Percentiles rank a stretch among this genome's conserved stretches.
Evolutionary conservation across 2,797 vertebrate species (phyloP).

Genomic region (Sebastolobus alascanus): DNA sequence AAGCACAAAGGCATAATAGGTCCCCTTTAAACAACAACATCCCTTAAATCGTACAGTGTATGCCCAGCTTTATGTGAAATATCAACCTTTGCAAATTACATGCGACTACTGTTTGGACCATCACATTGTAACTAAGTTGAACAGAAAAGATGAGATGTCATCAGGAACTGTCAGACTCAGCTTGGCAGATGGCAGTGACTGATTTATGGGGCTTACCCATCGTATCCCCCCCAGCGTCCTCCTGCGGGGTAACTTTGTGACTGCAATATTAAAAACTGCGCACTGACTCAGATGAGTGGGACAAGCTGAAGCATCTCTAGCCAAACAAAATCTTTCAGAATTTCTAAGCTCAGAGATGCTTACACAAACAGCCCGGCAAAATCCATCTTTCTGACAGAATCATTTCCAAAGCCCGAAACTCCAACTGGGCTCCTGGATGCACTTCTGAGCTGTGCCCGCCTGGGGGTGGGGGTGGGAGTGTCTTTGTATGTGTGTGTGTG

Average conservation of each 20-base stretch:
- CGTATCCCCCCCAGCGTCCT: not conserved
- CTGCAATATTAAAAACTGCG: slow-evolving; percentile 24
- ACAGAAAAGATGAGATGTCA: slow-evolving; percentile 13
- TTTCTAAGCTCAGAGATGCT: slow-evolving; percentile 41
- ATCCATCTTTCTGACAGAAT: slow-evolving; percentile 77
- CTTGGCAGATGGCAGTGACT: slow-evolving; percentile 35
- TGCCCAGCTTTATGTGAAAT: not conserved
- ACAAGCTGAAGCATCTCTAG: slow-evolving; percentile 25
- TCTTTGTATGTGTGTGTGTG: slow-evolving; percentile 21
- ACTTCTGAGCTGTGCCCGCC: slow-evolving; percentile 38
- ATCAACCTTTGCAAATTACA: no score
- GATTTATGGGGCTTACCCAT: slow-evolving; percentile 37
- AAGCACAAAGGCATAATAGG: no score
- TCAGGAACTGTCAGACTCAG: slow-evolving; percentile 10
- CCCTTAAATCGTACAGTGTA: not conserved
- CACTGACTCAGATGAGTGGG: slow-evolving; percentile 20
- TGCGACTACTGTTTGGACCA: not conserved
- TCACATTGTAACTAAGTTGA: not conserved
- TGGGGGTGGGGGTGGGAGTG: slow-evolving; percentile 25
- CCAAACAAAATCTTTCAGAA: slow-evolving; percentile 45
- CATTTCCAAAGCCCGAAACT: slow-evolving; percentile 53
- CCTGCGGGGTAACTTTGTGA: slow-evolving; percentile 6
- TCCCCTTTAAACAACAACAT: not conserved
- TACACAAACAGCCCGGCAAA: slow-evolving; percentile 45
- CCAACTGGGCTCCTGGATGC: slow-evolving; percentile 58